phyloP scores from a whole-genome alignment of 2,888 invertebrate species.

The Orthosia gracilis region DNA sequence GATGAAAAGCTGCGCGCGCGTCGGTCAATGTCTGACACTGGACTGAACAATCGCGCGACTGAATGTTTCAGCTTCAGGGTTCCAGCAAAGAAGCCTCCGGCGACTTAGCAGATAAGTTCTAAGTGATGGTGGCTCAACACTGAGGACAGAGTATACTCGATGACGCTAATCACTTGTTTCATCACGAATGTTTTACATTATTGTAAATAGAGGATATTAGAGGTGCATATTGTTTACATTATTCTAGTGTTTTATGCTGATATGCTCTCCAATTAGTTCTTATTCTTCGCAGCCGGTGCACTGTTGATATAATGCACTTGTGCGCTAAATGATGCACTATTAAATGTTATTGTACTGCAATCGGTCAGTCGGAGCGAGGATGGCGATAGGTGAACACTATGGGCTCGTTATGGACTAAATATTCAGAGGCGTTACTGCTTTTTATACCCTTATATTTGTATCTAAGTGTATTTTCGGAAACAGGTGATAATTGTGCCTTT shows the following conservation, averaged over 20 bases:
- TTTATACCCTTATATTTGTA: constrained; percentile 6
- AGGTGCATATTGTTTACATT: constrained; percentile 42
- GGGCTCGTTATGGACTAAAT: background rate
- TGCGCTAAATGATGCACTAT: constrained; percentile 26
- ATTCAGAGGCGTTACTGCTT: constrained; percentile 5
- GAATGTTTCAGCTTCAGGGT: constrained; percentile 65
- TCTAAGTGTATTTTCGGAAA: background rate
- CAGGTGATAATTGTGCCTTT: constrained; percentile 10
- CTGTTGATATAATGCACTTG: constrained; percentile 19
- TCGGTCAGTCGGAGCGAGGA: constrained; percentile 1
- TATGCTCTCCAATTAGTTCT: constrained; percentile 42
- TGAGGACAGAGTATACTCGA: constrained; percentile 56
- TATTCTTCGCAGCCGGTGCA: constrained; percentile 28
- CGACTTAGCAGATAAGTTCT: constrained; percentile 69
- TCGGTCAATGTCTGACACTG: constrained; percentile 69
- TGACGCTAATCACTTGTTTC: constrained; percentile 53
- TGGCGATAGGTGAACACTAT: background rate
- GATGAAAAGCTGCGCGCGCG: constrained; percentile 68
- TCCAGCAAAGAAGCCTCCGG: constrained; percentile 71
- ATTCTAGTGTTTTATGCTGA: constrained; percentile 22
- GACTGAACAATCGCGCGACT: constrained; percentile 71
- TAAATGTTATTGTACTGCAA: constrained; percentile 33
- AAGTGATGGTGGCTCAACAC: constrained; percentile 66
- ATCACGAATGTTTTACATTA: constrained; percentile 48
- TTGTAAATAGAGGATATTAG: constrained; percentile 48